Base-by-base conservation (phyloP, 2,888 invertebrate species). In the Sympetrum striolatum region DNA sequence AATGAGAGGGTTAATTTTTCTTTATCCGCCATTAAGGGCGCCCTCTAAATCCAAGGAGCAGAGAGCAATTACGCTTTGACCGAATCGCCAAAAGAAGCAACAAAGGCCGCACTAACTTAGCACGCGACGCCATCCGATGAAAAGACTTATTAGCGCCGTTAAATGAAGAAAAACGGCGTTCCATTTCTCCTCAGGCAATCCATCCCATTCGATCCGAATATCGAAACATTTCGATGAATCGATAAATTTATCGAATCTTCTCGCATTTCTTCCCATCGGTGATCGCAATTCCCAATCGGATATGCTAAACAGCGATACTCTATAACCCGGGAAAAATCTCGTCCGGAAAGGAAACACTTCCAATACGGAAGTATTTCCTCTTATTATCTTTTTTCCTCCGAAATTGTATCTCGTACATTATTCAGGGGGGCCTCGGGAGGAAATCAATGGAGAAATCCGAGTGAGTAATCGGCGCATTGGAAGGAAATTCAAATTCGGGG, bases 381-480 rank as follows among this genome's bases (percentile, higher is more conserved):
- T 53, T 86, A 86, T 86, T 86, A 48, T 86, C 22, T 18, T 53
- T 53, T 53, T 53, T 53, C 18, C 53, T 5, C 2, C n/a, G 60
- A 86, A 86, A 64, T 86, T 86, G 60, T 82, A 82, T 82, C 58
- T n/a, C 82, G 37, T 64, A 64, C 60, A 86, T 86, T 39, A 64
- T 86, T 64, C 37, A 35, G 22, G 82, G 2, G 82, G 18, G 64
- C 5, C n/a, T n/a, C 5, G 60, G 8, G 73, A 31, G 86, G 86
- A 60, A 64, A 86, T 86, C 86, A 86, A 86, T 86, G 86, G 86
- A 8, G 64, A 60, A 86, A 60, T 86, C 86, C 58, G n/a, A 37
- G 86, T 86, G 86, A 86, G 86, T 86, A 86, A 86, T 86, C 37
- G 86, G 37, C 60, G 86, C 86, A 86, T 86, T 86, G 86, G 64